Evolutionary conservation across 2,888 invertebrate genomes (phyloP).

Genomic region (Eupithecia abbreviata): DNA sequence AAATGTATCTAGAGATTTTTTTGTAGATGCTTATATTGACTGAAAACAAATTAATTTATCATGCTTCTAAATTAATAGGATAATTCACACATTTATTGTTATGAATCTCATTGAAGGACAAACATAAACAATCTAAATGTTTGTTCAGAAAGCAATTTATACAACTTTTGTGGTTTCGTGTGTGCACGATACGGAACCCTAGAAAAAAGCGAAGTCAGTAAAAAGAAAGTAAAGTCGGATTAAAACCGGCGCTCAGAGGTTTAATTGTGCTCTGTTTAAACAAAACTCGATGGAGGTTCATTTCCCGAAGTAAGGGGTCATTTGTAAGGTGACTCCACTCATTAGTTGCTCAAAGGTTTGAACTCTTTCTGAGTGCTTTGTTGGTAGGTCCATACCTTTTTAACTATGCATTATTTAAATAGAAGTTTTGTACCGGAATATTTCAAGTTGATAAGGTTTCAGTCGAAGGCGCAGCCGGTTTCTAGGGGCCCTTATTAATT

Average conservation of each 20-base stretch:
- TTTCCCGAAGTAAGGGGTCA: conserved; percentile 67
- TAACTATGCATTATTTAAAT: not conserved
- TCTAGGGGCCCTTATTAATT: too few relatives aligned
- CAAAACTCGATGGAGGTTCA: conserved; percentile 64
- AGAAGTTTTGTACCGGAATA: too few relatives aligned
- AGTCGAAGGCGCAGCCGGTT: not conserved
- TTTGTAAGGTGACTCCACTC: conserved; percentile 41
- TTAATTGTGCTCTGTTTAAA: conserved; percentile 82
- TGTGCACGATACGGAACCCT: conserved; percentile 14
- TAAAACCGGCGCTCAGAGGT: conserved; percentile 76
- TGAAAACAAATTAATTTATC: too few relatives aligned
- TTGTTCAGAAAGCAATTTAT: not conserved
- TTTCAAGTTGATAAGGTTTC: not conserved
- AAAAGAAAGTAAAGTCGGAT: conserved; percentile 68
- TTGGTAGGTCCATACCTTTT: not conserved
- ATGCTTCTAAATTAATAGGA: too few relatives aligned
- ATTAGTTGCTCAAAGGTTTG: conserved; percentile 38
- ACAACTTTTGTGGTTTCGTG: not conserved
- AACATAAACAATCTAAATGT: not conserved
- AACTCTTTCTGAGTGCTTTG: not conserved
- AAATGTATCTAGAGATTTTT: too few relatives aligned
- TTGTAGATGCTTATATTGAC: too few relatives aligned
- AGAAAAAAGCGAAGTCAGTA: conserved; percentile 41
- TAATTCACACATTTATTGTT: too few relatives aligned
- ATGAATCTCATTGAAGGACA: too few relatives aligned